Evolutionary conservation across 2,797 vertebrate genomes (phyloP).

Genomic region (Spea hammondii): DNA sequence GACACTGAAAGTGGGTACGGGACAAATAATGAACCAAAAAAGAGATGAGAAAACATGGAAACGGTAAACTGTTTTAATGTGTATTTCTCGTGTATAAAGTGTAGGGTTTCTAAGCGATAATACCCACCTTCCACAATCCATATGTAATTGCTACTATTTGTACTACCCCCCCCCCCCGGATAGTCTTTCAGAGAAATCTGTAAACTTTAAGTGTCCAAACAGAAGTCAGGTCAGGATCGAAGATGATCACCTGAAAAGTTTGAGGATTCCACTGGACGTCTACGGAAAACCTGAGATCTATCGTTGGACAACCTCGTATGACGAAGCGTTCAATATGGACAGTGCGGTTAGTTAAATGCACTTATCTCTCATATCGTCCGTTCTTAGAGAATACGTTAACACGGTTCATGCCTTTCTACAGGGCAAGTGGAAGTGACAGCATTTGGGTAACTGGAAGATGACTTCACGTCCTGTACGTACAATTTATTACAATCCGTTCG

Average conservation of each 20-base stretch:
- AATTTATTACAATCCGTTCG: too few relatives aligned
- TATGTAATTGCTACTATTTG: too few relatives aligned
- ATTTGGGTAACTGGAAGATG: background rate
- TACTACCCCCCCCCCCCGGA: background rate
- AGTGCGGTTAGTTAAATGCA: slow-evolving; percentile 11
- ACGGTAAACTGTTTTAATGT: slow-evolving; percentile 2
- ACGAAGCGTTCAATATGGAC: slow-evolving; percentile 46
- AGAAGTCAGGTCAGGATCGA: background rate
- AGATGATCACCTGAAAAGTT: background rate
- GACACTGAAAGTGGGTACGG: background rate
- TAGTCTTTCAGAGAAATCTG: slow-evolving; percentile 14
- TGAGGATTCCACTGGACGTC: slow-evolving; percentile 27
- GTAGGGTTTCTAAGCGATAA: background rate
- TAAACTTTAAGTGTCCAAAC: background rate
- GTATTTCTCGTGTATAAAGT: background rate
- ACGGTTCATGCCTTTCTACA: background rate
- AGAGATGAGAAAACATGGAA: background rate
- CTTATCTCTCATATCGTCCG: background rate
- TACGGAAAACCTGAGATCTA: slow-evolving; percentile 44
- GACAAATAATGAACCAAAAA: background rate
- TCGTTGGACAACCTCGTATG: slow-evolving; percentile 49
- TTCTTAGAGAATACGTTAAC: background rate
- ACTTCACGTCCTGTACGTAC: too few relatives aligned
- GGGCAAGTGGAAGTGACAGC: slow-evolving; percentile 25
- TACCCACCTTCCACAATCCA: too few relatives aligned